A percentile compares a stretch with the other conserved stretches of the same genome.
Conservation (phyloP, 2,113 vertebrate genomes). For the human region DNA sequence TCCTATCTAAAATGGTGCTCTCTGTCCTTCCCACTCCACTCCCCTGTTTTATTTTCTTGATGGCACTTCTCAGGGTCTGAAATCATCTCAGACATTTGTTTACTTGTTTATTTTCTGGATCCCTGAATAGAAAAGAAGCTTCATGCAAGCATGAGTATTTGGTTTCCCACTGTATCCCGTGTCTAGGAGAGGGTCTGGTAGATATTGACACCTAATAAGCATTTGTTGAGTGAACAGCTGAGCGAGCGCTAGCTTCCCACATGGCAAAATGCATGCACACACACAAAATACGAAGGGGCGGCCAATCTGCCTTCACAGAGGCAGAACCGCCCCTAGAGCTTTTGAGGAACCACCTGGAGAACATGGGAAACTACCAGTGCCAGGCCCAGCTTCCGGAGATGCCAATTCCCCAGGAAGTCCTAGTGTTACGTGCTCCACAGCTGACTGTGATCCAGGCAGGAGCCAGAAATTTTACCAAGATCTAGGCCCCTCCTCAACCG, state of each 20-base stretch:
- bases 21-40: not conserved
- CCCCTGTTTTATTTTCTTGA: not conserved
- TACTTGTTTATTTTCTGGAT: not conserved
- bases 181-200: not conserved
- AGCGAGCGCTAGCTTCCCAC: not conserved
- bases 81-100: not conserved
- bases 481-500: not conserved
- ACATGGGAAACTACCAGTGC: not conserved
- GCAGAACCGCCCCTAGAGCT: not conserved
- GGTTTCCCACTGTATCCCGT: too few relatives aligned
- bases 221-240: not conserved
- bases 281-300: not conserved
- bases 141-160: not conserved
- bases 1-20: not conserved
- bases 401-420: not conserved
- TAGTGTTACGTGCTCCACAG: not conserved
- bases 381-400: not conserved
- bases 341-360: not conserved
- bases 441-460: not conserved
- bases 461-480: not conserved
- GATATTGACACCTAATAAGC: not conserved
- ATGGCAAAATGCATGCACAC: not conserved
- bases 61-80: not conserved
- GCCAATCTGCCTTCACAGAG: not conserved
- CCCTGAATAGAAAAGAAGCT: not conserved